Conservation (phyloP, 2,888 invertebrate species). For the Heteromurus nitidus region DNA sequence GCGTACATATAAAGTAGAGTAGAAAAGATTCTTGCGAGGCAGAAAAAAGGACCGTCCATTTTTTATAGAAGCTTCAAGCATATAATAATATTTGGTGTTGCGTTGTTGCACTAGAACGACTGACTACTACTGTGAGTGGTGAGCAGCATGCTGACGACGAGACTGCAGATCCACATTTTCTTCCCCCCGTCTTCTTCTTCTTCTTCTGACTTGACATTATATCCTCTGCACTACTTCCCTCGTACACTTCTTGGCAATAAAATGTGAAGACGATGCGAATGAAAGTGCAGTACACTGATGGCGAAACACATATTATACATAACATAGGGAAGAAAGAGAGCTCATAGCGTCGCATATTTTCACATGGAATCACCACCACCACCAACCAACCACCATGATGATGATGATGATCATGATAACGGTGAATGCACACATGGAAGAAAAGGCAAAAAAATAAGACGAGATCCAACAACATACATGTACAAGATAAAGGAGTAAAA, state of each 20-base stretch:
- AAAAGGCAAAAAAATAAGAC: conserved; percentile 1
- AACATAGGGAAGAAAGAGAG: conserved; percentile 19
- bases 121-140: no score
- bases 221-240: conserved; percentile 14
- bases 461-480: not conserved
- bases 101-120: no score
- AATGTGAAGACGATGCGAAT: not conserved
- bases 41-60: no score
- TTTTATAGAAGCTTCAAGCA: no score
- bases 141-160: no score
- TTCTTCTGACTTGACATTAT: conserved; percentile 59
- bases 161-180: no score
- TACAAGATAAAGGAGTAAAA: not conserved
- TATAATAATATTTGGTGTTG: no score
- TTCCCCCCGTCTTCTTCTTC: no score
- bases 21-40: not conserved
- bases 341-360: conserved; percentile 20
- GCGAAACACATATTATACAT: conserved; percentile 12
- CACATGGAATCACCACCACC: conserved; percentile 6
- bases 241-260: conserved; percentile 1
- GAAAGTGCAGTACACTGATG: conserved; percentile 8
- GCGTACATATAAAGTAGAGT: conserved; percentile 1
- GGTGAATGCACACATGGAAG: conserved; percentile 28
- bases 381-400: conserved; percentile 23
- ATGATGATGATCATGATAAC: conserved; percentile 26